phyloP scores from a whole-genome alignment of 2,888 invertebrate species.

The Calliopum simillimum region DNA sequence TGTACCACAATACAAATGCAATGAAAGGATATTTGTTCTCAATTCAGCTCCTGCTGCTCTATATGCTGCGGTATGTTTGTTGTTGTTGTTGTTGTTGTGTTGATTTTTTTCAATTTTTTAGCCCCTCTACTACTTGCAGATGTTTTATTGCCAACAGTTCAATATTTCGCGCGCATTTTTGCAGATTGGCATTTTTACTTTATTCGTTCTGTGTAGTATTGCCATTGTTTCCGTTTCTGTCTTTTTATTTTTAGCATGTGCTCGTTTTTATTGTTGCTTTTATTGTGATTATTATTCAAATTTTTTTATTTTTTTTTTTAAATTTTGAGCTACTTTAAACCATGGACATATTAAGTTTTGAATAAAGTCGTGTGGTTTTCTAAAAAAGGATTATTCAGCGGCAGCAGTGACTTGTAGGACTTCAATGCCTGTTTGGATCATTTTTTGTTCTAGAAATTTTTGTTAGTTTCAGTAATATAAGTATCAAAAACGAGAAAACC shows the following conservation, averaged over 20 bases:
- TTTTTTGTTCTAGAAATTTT: neutral
- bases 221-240: slow-evolving; percentile 2
- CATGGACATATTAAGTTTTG: neutral
- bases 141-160: slow-evolving; percentile 29
- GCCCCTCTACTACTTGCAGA: slow-evolving; percentile 14
- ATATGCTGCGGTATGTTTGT: slow-evolving; percentile 9
- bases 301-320: neutral
- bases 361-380: neutral
- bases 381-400: neutral
- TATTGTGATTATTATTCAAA: slow-evolving; percentile 28
- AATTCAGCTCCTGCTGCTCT: neutral
- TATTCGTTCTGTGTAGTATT: neutral
- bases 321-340: neutral
- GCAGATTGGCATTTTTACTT: slow-evolving; percentile 29
- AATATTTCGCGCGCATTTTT: slow-evolving; percentile 31
- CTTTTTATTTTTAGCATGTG: neutral
- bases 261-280: slow-evolving; percentile 24
- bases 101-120: neutral
- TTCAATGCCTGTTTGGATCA: neutral
- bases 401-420: no score
- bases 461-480: neutral
- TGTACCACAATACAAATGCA: slow-evolving; percentile 24
- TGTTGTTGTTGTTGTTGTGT: neutral
- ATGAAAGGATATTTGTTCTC: slow-evolving; percentile 12
- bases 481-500: no score